These are phyloP conservation scores for Eulemur mongoz DNA, from an alignment of 2,797 vertebrate genomes.

Conservation along the genomic window DNA sequence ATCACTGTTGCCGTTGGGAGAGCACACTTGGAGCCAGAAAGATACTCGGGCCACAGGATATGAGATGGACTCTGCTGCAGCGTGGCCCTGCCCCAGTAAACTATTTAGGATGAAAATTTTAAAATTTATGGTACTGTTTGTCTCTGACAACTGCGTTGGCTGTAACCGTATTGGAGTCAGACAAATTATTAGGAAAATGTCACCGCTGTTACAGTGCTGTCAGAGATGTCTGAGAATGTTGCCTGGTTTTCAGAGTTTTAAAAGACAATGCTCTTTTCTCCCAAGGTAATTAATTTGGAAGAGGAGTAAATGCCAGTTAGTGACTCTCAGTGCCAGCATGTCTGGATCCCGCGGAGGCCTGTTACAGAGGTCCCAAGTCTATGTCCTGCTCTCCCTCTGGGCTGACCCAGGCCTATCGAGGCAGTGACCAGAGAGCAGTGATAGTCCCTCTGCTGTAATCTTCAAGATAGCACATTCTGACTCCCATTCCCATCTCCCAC, in stretches of 20 bases:
- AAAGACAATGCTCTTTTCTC: neutral
- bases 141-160: neutral
- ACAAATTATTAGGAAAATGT: conserved; percentile 9
- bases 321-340: neutral
- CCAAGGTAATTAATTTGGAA: conserved; percentile 25
- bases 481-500: too few species aligned
- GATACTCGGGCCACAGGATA: too few species aligned
- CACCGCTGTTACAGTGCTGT: neutral
- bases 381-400: too few species aligned
- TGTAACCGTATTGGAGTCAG: neutral
- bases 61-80: accelerated
- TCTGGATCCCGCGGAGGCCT: accelerated
- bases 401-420: neutral
- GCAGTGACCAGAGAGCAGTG: neutral
- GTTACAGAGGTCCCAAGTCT: accelerated
- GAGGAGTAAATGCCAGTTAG: neutral
- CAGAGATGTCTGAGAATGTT: neutral
- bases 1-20: neutral
- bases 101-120: neutral
- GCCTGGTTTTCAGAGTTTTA: neutral
- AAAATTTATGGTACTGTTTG: neutral
- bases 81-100: neutral
- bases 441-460: accelerated
- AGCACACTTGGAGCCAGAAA: neutral
- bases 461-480: neutral